These are phyloP conservation scores for Ammodytes marinus DNA, from an alignment of 2,113 vertebrate species.

Conservation along the genomic window DNA sequence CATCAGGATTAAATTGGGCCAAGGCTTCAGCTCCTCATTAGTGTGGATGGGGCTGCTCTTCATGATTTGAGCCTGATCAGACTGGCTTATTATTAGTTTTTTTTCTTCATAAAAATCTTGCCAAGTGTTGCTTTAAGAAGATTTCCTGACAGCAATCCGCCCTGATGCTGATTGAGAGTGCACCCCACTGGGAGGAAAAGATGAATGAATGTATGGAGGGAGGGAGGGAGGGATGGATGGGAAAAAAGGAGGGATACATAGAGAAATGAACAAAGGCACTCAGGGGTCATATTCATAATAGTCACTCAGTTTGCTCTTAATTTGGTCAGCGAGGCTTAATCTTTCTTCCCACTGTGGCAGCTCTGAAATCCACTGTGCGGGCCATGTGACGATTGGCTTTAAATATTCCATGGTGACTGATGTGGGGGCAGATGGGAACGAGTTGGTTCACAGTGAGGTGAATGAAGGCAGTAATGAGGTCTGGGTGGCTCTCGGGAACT, in stretches of 20 bases:
- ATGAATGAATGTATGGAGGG: constrained; percentile 32
- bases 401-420: constrained; percentile 74
- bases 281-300: constrained; percentile 34
- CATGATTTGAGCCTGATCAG: constrained; percentile 52
- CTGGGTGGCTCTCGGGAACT: constrained; percentile 39
- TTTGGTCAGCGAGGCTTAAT: constrained; percentile 63
- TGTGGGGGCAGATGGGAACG: constrained; percentile 53
- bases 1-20: constrained; percentile 38
- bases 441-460: constrained; percentile 7
- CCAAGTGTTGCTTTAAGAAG: constrained; percentile 70
- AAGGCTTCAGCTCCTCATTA: constrained; percentile 65
- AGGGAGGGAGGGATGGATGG: constrained; percentile 29
- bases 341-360: constrained; percentile 55
- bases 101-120: constrained; percentile 35
- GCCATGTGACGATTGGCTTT: constrained; percentile 45
- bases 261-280: constrained; percentile 43
- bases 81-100: neutral
- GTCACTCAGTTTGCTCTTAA: constrained; percentile 45
- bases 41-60: constrained; percentile 47
- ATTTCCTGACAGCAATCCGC: constrained; percentile 65
- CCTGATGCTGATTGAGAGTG: constrained; percentile 44
- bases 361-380: constrained; percentile 56
- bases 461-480: constrained; percentile 55
- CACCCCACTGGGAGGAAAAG: neutral
- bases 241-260: constrained; percentile 30